Evolutionary conservation across 2,113 vertebrate genomes (phyloP).

Genomic region (Oreochromis aureus): DNA sequence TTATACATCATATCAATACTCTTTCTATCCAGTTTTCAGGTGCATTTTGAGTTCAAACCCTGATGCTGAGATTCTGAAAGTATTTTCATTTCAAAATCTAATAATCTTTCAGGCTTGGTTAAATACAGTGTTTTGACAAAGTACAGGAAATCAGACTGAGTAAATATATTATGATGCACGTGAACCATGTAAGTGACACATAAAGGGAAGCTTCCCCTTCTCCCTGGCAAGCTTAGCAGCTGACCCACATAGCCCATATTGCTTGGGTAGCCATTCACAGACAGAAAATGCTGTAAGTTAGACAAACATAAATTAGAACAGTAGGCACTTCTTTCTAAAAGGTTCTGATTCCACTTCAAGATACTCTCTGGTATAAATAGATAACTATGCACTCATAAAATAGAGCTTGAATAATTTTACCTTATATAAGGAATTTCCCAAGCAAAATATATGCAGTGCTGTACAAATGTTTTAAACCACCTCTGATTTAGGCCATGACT

Average conservation of each 20-base stretch:
- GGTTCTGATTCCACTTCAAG: not conserved
- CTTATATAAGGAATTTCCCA: not conserved
- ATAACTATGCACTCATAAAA: not conserved
- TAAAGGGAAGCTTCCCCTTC: not conserved
- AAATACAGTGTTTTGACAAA: not conserved
- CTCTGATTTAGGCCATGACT: not conserved
- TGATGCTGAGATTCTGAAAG: not conserved
- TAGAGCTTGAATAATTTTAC: not conserved
- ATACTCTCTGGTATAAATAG: not conserved
- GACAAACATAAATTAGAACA: not conserved
- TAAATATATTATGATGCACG: not conserved
- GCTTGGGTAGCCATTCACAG: not conserved
- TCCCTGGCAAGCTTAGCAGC: not conserved
- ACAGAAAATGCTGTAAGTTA: not conserved
- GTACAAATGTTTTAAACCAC: not conserved
- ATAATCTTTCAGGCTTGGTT: not conserved
- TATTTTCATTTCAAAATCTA: not conserved
- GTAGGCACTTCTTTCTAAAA: not conserved
- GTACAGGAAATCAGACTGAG: not conserved
- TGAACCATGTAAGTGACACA: not conserved
- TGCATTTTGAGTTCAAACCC: not conserved
- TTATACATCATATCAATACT: not conserved
- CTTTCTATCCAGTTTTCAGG: not conserved
- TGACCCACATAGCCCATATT: not conserved
- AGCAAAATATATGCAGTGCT: not conserved